Percentiles rank a stretch among this genome's conserved stretches.
Evolutionary conservation across 2,888 invertebrate genomes (phyloP).

Genomic region (Synergus gifuensis): DNA sequence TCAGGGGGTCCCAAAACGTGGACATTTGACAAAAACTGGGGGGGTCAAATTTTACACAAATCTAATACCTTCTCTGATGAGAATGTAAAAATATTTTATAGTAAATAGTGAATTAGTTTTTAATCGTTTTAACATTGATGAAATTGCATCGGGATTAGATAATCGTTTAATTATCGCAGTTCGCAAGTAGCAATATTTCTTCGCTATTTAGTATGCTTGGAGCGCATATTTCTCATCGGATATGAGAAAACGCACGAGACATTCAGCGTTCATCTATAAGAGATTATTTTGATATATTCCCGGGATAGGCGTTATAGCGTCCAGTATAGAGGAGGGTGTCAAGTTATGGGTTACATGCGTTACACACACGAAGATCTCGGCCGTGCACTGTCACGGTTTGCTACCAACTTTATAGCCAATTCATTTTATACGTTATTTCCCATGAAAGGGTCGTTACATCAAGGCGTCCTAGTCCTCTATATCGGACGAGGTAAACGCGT

Average conservation of each 20-base stretch:
- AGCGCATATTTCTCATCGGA: conserved; percentile 52
- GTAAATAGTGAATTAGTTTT: too few species aligned
- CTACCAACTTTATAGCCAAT: conserved; percentile 73
- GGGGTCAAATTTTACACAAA: too few species aligned
- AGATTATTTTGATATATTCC: conserved; percentile 69
- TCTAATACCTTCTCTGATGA: too few species aligned
- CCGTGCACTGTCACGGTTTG: conserved; percentile 56
- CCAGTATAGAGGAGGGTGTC: conserved; percentile 63
- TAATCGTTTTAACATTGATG: neutral
- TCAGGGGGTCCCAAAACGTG: too few species aligned
- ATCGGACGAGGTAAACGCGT: conserved; percentile 45
- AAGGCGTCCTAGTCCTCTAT: conserved; percentile 51
- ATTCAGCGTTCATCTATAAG: conserved; percentile 56
- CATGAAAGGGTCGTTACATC: conserved; percentile 68
- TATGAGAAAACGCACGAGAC: conserved; percentile 49
- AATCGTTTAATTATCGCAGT: neutral
- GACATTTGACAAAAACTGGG: too few species aligned
- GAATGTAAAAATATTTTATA: too few species aligned
- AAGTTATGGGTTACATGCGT: conserved; percentile 68
- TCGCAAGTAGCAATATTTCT: neutral
- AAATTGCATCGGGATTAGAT: neutral
- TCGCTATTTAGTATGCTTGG: neutral
- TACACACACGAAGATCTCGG: conserved; percentile 66
- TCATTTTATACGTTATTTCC: conserved; percentile 74
- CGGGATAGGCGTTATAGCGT: conserved; percentile 60